phyloP scores from a whole-genome alignment of 2,797 vertebrate species.

The Argyrosomus regius region DNA sequence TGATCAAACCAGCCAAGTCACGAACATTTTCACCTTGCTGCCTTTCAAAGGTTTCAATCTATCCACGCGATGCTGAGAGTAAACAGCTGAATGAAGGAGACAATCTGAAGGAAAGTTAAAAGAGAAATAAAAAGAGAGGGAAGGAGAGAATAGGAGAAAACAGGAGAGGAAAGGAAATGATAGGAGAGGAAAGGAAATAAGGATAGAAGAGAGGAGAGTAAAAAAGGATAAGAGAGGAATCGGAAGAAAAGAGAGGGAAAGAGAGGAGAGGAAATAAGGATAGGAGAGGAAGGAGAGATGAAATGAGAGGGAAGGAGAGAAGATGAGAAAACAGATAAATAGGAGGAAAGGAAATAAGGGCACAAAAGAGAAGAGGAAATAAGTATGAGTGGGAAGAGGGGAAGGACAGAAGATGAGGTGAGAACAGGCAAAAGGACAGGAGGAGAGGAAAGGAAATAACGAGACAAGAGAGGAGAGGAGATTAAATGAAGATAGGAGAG shows the following conservation, averaged over 20 bases:
- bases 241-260: too few species aligned
- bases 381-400: too few species aligned
- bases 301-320: neutral
- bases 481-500: neutral
- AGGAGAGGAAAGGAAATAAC: neutral
- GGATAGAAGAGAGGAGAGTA: accelerated
- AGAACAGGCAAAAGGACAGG: neutral
- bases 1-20: constrained; percentile 91
- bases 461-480: neutral
- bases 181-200: neutral
- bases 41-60: constrained; percentile 40
- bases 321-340: neutral
- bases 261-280: neutral
- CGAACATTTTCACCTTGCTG: constrained; percentile 66
- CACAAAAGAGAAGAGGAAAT: neutral
- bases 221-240: neutral
- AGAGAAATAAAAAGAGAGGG: neutral
- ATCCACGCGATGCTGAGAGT: neutral
- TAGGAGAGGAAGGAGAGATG: neutral
- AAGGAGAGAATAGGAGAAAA: neutral
- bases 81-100: neutral
- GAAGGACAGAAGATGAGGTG: neutral
- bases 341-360: neutral
- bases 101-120: neutral
- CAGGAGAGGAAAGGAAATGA: neutral